phyloP scores from a whole-genome alignment of 1,140 invertebrate genomes.

The Agraylea sexmaculata region DNA sequence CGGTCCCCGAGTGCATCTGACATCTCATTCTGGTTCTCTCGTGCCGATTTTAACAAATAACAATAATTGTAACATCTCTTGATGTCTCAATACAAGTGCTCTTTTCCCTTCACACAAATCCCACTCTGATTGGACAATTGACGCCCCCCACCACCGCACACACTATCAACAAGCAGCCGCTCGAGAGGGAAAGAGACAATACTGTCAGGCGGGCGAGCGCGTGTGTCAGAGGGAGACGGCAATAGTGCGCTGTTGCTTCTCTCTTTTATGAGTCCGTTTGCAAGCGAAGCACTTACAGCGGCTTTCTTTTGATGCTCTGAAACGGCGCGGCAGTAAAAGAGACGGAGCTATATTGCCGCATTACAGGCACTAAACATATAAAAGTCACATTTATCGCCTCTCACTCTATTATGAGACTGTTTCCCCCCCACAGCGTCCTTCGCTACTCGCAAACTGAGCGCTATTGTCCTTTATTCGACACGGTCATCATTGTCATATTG shows the following conservation, averaged over 20 bases:
- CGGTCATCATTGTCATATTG: too few species aligned
- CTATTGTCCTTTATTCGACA: too few species aligned
- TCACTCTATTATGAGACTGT: constrained; percentile 36
- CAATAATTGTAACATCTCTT: too few species aligned
- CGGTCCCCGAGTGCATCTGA: too few species aligned
- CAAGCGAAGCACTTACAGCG: constrained; percentile 15
- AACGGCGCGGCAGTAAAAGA: constrained; percentile 22
- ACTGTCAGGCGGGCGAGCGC: constrained; percentile 31
- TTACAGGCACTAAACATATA: constrained; percentile 46
- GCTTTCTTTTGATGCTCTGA: constrained; percentile 15
- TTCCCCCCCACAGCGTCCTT: neutral
- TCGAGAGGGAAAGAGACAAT: constrained; percentile 23
- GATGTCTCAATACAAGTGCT: constrained; percentile 20
- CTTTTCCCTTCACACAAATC: constrained; percentile 15
- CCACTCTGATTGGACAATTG: constrained; percentile 18
- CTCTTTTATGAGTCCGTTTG: constrained; percentile 17
- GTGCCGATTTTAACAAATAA: too few species aligned
- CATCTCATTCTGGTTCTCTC: too few species aligned
- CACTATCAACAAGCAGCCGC: constrained; percentile 9
- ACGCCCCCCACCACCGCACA: constrained; percentile 11
- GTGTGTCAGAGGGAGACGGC: constrained; percentile 31
- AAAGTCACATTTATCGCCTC: constrained; percentile 46
- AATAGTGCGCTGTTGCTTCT: constrained; percentile 16
- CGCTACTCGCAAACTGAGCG: constrained; percentile 18
- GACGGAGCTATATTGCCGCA: constrained; percentile 29